Percentiles rank a stretch among this genome's conserved stretches.
These are phyloP conservation scores for Acanthosepion lycidas DNA, from an alignment of 2,888 invertebrate species.

Conservation along the genomic window DNA sequence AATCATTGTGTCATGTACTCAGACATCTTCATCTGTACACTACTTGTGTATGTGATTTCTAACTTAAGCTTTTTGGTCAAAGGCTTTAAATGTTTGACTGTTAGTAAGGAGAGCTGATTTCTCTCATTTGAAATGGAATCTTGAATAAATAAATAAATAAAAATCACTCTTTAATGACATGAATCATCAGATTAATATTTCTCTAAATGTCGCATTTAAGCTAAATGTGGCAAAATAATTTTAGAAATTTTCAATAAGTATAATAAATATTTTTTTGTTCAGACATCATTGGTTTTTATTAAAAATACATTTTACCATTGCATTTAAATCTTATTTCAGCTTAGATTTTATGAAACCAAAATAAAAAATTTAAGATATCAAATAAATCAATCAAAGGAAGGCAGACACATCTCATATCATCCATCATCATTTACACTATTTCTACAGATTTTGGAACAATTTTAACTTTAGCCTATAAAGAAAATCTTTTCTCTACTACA, in stretches of 20 bases:
- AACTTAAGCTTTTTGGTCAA: not conserved
- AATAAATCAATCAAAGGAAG: not conserved
- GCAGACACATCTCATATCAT: not conserved
- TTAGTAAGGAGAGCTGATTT: constrained; percentile 4
- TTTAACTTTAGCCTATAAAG: not conserved
- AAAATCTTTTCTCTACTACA: not conserved
- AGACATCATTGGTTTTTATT: too few species aligned
- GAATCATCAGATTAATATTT: not conserved
- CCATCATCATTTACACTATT: not conserved
- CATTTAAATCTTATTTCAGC: not conserved
- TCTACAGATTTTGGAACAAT: not conserved
- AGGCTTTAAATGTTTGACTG: constrained; percentile 20
- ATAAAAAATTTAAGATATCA: not conserved
- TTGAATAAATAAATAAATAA: not conserved
- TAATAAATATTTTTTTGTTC: too few species aligned
- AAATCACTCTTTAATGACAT: not conserved
- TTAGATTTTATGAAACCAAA: not conserved
- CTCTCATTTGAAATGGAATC: not conserved
- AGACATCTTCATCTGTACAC: not conserved
- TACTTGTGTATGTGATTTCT: not conserved
- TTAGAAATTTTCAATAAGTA: too few species aligned
- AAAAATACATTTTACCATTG: not conserved
- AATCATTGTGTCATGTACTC: constrained; percentile 15
- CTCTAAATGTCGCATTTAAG: too few species aligned
- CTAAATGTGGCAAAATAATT: too few species aligned